Base-by-base conservation (phyloP, 2,113 vertebrate genomes). In the Beaufortia kweichowensis region DNA sequence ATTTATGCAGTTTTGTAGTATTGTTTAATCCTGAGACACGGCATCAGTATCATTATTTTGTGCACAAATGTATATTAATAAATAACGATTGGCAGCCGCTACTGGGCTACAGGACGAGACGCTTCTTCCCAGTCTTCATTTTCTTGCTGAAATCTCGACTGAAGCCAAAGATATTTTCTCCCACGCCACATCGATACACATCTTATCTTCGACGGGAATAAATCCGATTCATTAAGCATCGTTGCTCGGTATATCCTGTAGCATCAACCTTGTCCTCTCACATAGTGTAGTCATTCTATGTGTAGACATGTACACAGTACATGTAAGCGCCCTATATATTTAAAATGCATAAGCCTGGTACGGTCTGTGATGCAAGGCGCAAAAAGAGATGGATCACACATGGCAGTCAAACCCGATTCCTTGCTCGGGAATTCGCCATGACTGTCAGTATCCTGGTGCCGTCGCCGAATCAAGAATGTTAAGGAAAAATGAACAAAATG, bases 281-380 rank as follows among this genome's bases (percentile, higher is more conserved):
- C 75, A 79, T 68, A 77, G 75, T 57, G 72, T 78, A 64, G 56
- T 77, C 82, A 80, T 80, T 77, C 76, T 81, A 53, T 73, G 75
- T 79, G 79, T 61, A 80, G 67, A 84, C 81, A 80, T 82, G 76
- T 84, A 76, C 71, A 77, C 75, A 50, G 72, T 67, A 80, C 77
- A 81, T 78, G 78, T 68, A 81, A 80, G 82, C 77, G 83, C 80
- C 79, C 82, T 81, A 75, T 82, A 79, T 75, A 81, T 81, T 78
- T 77, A 60, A 79, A 81, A 82, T 48, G 70, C 63, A 81, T 76
- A 56, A 73, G 74, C 80, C 81, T 66, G 67, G 35, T 67, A 79
- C 76, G 53, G 71, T 76, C 53, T 74, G 72, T 66, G 53, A 57
- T 75, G 60, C 48, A 79, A 64, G 8, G 43, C 55, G 41, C 64